phyloP scores from a whole-genome alignment of 2,113 vertebrate genomes.

The Tragelaphus buxtoni region DNA sequence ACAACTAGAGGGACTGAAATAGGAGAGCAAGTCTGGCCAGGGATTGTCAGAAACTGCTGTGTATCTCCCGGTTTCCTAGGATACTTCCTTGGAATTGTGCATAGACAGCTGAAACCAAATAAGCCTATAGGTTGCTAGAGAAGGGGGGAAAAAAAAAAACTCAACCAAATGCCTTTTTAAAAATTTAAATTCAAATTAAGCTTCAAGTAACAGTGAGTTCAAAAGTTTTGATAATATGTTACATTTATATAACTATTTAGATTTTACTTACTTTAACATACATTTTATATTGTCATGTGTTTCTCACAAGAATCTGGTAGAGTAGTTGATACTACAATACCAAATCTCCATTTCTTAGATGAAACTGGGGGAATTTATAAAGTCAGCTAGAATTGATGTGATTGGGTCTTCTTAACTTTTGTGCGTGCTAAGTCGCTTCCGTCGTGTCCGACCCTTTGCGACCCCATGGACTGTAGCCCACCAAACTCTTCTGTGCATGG shows the following conservation, averaged over 20 bases:
- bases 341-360: neutral
- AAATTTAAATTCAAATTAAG: neutral
- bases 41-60: neutral
- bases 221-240: neutral
- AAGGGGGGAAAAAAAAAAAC: neutral
- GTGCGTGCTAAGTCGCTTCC: neutral
- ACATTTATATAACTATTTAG: neutral
- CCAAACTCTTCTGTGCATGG: neutral
- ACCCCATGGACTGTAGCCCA: neutral
- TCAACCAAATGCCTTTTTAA: neutral
- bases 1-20: neutral
- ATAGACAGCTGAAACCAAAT: neutral
- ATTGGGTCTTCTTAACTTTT: neutral
- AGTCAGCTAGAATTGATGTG: neutral
- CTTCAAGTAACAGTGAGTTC: neutral
- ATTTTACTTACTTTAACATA: neutral
- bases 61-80: neutral
- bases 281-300: neutral
- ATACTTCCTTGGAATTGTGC: neutral
- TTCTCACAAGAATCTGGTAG: neutral
- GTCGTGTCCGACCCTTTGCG: rapidly evolving
- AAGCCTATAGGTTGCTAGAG: neutral
- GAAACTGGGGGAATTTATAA: neutral
- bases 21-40: neutral
- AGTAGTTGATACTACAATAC: neutral